Evolutionary conservation across 2,797 vertebrate species (phyloP).

Genomic region (Urosaurus nigricauda): DNA sequence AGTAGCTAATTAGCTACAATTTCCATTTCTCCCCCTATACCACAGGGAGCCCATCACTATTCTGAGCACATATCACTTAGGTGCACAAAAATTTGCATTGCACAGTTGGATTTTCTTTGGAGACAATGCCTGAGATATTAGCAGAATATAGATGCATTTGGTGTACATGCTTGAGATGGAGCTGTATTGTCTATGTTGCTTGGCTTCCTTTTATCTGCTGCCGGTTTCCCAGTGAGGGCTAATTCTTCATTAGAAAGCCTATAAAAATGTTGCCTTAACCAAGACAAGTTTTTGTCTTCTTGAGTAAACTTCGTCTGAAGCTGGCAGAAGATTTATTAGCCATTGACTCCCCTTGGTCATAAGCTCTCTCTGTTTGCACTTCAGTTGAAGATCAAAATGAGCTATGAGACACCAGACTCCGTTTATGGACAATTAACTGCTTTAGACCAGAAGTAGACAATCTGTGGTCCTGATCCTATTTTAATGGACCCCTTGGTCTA

Average conservation of each 20-base stretch:
- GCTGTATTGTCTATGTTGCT: conserved; percentile 34
- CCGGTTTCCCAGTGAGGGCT: conserved; percentile 34
- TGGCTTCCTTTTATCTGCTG: conserved; percentile 42
- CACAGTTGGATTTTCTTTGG: conserved; percentile 71
- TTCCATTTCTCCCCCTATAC: conserved; percentile 74
- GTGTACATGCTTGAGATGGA: conserved; percentile 49
- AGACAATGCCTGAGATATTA: conserved; percentile 68
- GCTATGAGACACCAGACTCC: neutral
- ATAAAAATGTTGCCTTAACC: conserved; percentile 46
- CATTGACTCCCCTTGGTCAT: neutral
- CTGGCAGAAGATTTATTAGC: conserved; percentile 25
- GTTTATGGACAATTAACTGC: neutral
- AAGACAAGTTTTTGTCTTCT: conserved; percentile 32
- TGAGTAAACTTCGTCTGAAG: conserved; percentile 35
- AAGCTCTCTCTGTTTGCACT: conserved; percentile 10
- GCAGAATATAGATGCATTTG: conserved; percentile 70
- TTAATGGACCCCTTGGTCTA: neutral
- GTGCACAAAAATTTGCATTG: conserved; percentile 79
- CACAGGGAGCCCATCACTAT: conserved; percentile 73
- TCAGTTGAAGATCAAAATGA: neutral
- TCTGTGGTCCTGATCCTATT: too few relatives aligned
- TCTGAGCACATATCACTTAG: conserved; percentile 79
- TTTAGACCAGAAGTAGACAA: neutral
- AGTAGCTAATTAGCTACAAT: conserved; percentile 79
- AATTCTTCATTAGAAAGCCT: conserved; percentile 43